Evolutionary conservation across 2,888 invertebrate species (phyloP), one percentile per base, ranked within the genome.

Genomic region (Piscicola geometra): DNA sequence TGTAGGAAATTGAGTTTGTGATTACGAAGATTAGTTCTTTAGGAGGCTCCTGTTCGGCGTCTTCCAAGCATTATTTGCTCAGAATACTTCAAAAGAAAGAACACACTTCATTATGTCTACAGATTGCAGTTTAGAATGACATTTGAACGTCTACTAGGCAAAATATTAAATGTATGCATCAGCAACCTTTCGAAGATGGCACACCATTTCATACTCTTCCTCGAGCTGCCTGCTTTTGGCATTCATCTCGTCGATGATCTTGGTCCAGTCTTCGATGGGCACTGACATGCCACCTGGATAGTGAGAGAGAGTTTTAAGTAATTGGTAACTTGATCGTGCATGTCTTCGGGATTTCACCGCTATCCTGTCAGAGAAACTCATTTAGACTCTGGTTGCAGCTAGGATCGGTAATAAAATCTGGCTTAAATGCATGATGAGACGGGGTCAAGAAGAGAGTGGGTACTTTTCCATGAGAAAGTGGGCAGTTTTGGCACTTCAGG

Each of bases 261-360:
- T 76, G 66, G 77, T 79, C 80, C 80, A 80, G 28, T 80, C 78
- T 21, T 79, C 78, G 52, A 78, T 76, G 15, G 80, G 80, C 2
- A 77, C 72, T 5, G 67, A 33, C 21, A 80, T 64, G 12, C 79
- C 79, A 73, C 77, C 80, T 80, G 69, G 18, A 30, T n/a, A 50
- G 69, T 71, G 15, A 33, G 28, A 47, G 21, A 15, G 21, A 21
- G 9, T 9, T 21, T 47, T 47, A 15, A 47, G 50, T 47, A 15
- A n/a, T n/a, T n/a, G n/a, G n/a, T n/a, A n/a, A n/a, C n/a, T n/a
- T n/a, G n/a, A n/a, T n/a, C n/a, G n/a, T n/a, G n/a, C n/a, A n/a
- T n/a, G n/a, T n/a, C n/a, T n/a, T n/a, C n/a, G n/a, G n/a, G n/a
- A n/a, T n/a, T n/a, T n/a, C 52, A 52, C 21, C 21, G 21, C 18